These are phyloP conservation scores for Pseudolycoriella hygida DNA, from an alignment of 2,888 invertebrate species.

Conservation along the genomic window DNA sequence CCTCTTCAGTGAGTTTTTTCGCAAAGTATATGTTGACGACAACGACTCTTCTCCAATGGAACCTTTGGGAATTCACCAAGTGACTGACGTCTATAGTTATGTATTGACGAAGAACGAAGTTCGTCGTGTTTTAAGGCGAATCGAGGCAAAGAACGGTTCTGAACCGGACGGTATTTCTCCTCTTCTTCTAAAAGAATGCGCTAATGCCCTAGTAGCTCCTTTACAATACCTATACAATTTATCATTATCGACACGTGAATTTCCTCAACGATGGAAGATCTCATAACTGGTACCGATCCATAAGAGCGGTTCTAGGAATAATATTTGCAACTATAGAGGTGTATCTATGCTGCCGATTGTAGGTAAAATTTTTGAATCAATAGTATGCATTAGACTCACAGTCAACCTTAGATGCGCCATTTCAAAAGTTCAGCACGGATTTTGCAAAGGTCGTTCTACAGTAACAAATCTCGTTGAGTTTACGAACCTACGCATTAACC, in stretches of 20 bases:
- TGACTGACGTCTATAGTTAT: too few relatives aligned
- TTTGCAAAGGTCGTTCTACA: too few relatives aligned
- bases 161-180: not conserved
- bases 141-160: not conserved
- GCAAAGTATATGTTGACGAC: too few relatives aligned
- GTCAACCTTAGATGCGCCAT: too few relatives aligned
- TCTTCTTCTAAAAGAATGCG: too few relatives aligned
- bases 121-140: not conserved
- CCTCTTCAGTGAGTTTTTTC: too few relatives aligned
- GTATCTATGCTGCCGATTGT: not conserved
- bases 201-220: not conserved
- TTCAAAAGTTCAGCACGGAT: too few relatives aligned
- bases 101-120: not conserved
- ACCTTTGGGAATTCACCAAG: too few relatives aligned
- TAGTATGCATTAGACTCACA: not conserved
- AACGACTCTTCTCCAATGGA: too few relatives aligned
- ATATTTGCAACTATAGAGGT: not conserved
- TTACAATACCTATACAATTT: not conserved
- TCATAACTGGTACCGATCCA: not conserved
- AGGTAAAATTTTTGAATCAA: not conserved
- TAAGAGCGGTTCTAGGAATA: not conserved
- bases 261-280: not conserved
- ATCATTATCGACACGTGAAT: not conserved
- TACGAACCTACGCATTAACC: too few relatives aligned
- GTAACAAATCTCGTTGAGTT: too few relatives aligned